A percentile compares a stretch with the other conserved stretches of the same genome.
Conservation (phyloP, 2,113 vertebrate genomes). For the Zosterops japonicus region DNA sequence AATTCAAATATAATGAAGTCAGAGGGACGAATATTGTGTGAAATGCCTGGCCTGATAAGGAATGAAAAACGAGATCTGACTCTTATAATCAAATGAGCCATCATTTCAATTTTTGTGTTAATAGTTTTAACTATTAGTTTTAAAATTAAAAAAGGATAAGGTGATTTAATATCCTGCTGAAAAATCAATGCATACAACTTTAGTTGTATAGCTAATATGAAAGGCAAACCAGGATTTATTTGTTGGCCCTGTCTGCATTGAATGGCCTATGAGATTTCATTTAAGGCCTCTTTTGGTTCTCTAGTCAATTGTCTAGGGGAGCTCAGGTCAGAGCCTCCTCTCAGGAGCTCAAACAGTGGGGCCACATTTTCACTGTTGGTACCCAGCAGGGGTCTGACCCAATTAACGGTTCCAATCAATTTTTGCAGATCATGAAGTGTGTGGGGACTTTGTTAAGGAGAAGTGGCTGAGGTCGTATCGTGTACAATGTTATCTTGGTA, state of each 20-base stretch:
- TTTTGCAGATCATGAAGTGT: background rate
- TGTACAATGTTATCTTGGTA: background rate
- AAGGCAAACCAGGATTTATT: background rate
- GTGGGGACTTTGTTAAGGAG: background rate
- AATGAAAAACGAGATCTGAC: background rate
- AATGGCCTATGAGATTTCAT: background rate
- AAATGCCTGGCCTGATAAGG: background rate
- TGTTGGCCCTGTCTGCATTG: background rate
- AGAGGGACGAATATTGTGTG: background rate
- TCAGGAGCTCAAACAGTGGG: background rate
- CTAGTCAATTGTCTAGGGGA: background rate
- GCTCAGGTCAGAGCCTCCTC: background rate
- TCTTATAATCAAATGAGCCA: background rate
- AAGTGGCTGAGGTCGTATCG: background rate
- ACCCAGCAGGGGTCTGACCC: background rate
- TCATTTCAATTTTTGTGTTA: background rate
- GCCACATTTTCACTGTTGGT: background rate
- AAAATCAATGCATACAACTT: background rate
- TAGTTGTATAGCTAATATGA: background rate
- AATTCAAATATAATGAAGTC: background rate
- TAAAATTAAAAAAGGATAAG: background rate
- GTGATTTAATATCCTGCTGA: background rate
- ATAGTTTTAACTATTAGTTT: background rate
- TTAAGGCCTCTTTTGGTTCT: background rate
- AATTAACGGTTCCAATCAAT: background rate